A percentile compares a stretch with the other conserved stretches of the same genome.
Evolutionary conservation across 2,113 vertebrate species (phyloP).

Genomic region (Pavo muticus): DNA sequence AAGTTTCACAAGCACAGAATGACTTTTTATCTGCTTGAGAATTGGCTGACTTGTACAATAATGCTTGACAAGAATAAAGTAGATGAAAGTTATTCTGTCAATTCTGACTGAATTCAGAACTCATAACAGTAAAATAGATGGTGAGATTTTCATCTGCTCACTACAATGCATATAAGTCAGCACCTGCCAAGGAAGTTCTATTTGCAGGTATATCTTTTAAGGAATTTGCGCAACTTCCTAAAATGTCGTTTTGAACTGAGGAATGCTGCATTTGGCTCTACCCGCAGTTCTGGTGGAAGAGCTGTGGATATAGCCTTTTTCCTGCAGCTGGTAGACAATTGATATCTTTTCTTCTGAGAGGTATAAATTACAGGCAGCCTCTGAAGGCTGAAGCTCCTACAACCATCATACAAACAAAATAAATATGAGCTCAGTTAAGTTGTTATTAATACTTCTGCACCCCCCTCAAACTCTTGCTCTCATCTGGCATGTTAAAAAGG

Average conservation of each 20-base stretch:
- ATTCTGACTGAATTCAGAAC: not conserved
- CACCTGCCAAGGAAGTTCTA: not conserved
- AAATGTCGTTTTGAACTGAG: not conserved
- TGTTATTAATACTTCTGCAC: not conserved
- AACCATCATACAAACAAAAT: not conserved
- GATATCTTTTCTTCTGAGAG: not conserved
- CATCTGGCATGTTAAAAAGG: not conserved
- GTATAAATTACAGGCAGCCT: not conserved
- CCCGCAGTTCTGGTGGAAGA: not conserved
- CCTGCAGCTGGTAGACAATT: not conserved
- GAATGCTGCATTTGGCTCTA: not conserved
- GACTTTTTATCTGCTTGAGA: not conserved
- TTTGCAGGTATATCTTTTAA: not conserved
- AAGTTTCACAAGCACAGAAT: not conserved
- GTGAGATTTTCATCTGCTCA: not conserved
- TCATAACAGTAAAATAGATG: not conserved
- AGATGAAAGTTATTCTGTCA: not conserved
- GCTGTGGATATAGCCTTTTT: not conserved
- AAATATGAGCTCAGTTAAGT: not conserved
- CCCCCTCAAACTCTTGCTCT: not conserved
- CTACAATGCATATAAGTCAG: not conserved
- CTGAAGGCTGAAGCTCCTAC: not conserved
- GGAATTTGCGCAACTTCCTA: not conserved
- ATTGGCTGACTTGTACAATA: not conserved
- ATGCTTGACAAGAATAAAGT: not conserved